These are phyloP conservation scores for Mionectes olivaceus DNA, from an alignment of 2,797 vertebrate species.

Conservation along the genomic window DNA sequence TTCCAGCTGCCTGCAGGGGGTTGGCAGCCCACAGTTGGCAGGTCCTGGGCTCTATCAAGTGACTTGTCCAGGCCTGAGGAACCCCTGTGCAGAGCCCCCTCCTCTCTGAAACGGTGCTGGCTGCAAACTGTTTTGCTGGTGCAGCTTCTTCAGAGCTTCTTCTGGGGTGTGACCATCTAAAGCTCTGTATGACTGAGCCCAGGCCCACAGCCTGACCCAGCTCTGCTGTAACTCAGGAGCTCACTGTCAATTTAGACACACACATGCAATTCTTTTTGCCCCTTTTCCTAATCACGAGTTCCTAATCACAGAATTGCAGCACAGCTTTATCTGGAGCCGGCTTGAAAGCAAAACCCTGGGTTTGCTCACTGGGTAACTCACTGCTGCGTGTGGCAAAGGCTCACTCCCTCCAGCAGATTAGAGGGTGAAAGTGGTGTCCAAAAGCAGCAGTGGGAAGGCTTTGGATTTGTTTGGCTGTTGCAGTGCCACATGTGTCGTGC, in stretches of 20 bases:
- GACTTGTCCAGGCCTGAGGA: background rate
- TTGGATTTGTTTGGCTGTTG: constrained; percentile 36
- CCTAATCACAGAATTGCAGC: background rate
- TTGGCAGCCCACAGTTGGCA: fast-evolving
- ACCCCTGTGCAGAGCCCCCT: background rate
- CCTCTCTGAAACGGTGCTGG: background rate
- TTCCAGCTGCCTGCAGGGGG: background rate
- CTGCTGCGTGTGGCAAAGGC: background rate
- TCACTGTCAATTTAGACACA: background rate
- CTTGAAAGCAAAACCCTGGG: background rate
- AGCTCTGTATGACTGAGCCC: background rate
- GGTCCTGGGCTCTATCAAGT: background rate
- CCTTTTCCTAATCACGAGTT: background rate
- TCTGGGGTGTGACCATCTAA: fast-evolving
- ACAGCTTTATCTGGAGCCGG: background rate
- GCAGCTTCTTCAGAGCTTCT: background rate
- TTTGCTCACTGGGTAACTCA: background rate
- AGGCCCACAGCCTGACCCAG: background rate
- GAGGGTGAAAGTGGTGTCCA: background rate
- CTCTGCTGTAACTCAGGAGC: background rate
- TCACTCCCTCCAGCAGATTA: background rate
- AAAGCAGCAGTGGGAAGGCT: constrained; percentile 24
- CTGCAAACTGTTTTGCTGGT: background rate
- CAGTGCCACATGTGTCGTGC: constrained; percentile 12
- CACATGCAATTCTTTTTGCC: background rate